Evolutionary conservation across 2,888 invertebrate species (phyloP), one percentile per base, ranked within the genome.

Genomic region (Synanthedon formicaeformis): DNA sequence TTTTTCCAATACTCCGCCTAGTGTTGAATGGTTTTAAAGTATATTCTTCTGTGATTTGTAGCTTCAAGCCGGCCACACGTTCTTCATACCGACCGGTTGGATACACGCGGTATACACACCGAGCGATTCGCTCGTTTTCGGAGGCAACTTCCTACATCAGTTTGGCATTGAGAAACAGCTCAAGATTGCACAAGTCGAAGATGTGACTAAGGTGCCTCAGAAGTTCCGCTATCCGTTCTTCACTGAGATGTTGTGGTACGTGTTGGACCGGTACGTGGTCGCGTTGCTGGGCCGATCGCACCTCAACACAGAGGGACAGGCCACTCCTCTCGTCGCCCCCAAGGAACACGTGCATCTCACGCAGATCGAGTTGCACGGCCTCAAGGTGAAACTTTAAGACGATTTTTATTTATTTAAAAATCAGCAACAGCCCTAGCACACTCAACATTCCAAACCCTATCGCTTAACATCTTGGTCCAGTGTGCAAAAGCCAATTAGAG

Each of bases 81-180:
- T 99, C 78, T 96, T 99, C 76, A 98, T 99, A 66, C 99, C 98
- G 10, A 97, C 98, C 12, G 98, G 98, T 0, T 99, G 99, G 99
- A 99, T 99, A 58, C 99, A 99, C 86, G 98, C 98, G 1, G 99
- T 99, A 3, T 98, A 95, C 79, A 99, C 99, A 0, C 98, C 98
- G 1, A 91, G 93, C 55, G 98, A 99, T 80, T 97, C 98, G 0
- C 88, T 99, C 5, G 99, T 99, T 3, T 99, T 99, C 80, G 99
- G 99, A 3, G 99, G 99, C 0, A 99, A 99, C 81, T 99, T 99
- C 80, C 87, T 99, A 52, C 98, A 99, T 75, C 96, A 95, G 60
- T 97, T 96, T 73, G 96, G 97, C 13, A 97, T 99, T 62, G 96
- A 96, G 58, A 97, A 97, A 73, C 99, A 99, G 71, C 86, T 99